Evolutionary conservation across 2,888 invertebrate genomes (phyloP), one percentile per base, ranked within the genome.

Genomic region (Ennomos fuscantarius): DNA sequence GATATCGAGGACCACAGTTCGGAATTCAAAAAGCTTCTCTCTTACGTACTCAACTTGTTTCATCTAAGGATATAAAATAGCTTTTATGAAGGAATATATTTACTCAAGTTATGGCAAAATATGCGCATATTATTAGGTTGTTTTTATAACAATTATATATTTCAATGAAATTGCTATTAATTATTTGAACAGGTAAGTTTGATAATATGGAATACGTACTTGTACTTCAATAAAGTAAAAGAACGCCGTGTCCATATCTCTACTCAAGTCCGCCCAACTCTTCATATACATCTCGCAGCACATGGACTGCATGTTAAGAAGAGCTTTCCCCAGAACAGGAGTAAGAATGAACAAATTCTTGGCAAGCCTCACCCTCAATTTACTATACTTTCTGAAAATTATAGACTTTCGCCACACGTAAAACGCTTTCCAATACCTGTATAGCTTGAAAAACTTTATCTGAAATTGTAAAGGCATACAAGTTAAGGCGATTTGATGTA

Each of bases 391-490:
- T 57, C 94, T 93, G 74, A 93, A 95, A 37, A 94, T 86, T 32
- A 98, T 94, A 11, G 94, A 94, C 79, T 95, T 96, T 55, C 94
- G 93, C 97, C 97, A 97, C 0, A 95, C 94, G 72, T 94, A 95
- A 79, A 97, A 97, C 0, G 96, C 95, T 84, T 97, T 96, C 96
- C 96, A 96, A 60, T 94, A 91, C 10, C 95, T 93, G 74, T 95
- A 96, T 32, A 94, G 87, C 43, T 88, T 93, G 77, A 96, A 96
- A 44, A 94, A 94, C 66, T 94, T 95, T 43, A 96, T 95, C 92
- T 94, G 79, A 34, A 57, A 57, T 36, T 9, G 9, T 24, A 24
- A 24, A 24, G 24, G 24, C 24, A 24, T 24, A 6, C 3, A 6
- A 24, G 24, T 24, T 24, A 24, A 15, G 1, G 15, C 15, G 1